Base-by-base conservation (phyloP, 2,888 invertebrate species). In the Acrocera orbiculus region DNA sequence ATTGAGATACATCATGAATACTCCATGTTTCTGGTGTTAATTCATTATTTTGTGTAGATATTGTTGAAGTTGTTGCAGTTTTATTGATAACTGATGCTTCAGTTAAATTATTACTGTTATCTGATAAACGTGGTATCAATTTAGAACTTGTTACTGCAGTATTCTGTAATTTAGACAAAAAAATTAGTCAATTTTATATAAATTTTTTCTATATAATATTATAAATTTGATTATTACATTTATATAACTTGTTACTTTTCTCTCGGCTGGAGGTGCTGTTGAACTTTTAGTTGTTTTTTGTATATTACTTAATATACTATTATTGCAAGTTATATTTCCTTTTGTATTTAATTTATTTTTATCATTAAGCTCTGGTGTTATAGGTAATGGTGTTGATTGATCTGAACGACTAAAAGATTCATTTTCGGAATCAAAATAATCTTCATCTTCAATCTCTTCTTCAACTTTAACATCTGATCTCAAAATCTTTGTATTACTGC, bases 1-100 rank as follows among this genome's bases (percentile, higher is more conserved):
- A 93, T 56, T 83, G 78, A 15, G 81, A 81, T 7, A 92, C 92
- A 53, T 92, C 89, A 44, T 71, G 68, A 0, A 80, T 70, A 41
- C 73, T 79, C 93, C 92, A 92, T 39, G 71, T 68, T 24, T 67
- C 65, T 8, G 79, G 78, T 42, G 65, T 57, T 28, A 42, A 46
- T 30, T 59, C 59, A 13, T 39, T 40, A 11, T 9, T 35, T 26
- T 24, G n/a, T 19, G 30, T 9, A 5, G 16, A 7, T 11, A n/a
- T 11, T 15, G 32, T 10, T 15, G 36, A 14, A 13, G 26, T 16
- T 27, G 35, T 16, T 5, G 8, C 9, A 14, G 20, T 3, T 5
- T 16, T 17, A 14, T 7, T 8, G 14, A n/a, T 15, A 14, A 16
- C 14, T 16, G 29, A 16, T 29, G 26, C 8, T 32, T 32, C 35